Conservation (phyloP, 1,140 invertebrate genomes). For the Mercenaria mercenaria region DNA sequence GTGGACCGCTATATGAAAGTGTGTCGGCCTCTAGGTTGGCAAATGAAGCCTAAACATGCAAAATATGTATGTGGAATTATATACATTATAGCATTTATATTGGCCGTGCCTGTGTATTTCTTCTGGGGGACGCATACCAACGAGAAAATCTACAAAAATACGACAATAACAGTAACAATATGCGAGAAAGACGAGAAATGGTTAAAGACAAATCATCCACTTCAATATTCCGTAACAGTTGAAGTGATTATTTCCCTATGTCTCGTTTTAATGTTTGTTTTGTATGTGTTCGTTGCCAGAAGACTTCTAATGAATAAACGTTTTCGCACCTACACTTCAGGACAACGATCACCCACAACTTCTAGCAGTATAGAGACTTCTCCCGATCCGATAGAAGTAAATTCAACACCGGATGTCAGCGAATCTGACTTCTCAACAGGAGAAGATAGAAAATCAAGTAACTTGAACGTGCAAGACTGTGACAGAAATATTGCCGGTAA, state of each 20-base stretch:
- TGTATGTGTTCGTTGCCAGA: slow-evolving; percentile 32
- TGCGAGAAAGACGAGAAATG: slow-evolving; percentile 47
- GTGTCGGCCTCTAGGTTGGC: slow-evolving; percentile 67
- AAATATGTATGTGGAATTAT: neutral
- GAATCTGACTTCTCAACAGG: neutral
- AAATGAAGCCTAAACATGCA: slow-evolving; percentile 50
- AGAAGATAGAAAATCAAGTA: neutral
- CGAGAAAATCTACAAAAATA: slow-evolving; percentile 2
- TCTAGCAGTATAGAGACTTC: too few species aligned
- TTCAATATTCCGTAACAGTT: neutral
- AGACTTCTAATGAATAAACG: neutral
- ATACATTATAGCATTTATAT: neutral
- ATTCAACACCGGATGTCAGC: neutral
- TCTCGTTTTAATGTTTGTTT: slow-evolving; percentile 18
- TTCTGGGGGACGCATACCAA: slow-evolving; percentile 39
- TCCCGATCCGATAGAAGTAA: neutral
- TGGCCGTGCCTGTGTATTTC: slow-evolving; percentile 23
- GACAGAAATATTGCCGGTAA: too few species aligned
- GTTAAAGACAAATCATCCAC: neutral
- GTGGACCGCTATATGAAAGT: slow-evolving; percentile 74
- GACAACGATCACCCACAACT: neutral
- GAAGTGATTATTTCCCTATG: neutral
- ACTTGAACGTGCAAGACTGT: too few species aligned
- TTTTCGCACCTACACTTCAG: neutral
- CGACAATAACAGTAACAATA: slow-evolving; percentile 4